Evolutionary conservation across 2,888 invertebrate genomes (phyloP).

Genomic region (Acanthosoma haemorrhoidale): DNA sequence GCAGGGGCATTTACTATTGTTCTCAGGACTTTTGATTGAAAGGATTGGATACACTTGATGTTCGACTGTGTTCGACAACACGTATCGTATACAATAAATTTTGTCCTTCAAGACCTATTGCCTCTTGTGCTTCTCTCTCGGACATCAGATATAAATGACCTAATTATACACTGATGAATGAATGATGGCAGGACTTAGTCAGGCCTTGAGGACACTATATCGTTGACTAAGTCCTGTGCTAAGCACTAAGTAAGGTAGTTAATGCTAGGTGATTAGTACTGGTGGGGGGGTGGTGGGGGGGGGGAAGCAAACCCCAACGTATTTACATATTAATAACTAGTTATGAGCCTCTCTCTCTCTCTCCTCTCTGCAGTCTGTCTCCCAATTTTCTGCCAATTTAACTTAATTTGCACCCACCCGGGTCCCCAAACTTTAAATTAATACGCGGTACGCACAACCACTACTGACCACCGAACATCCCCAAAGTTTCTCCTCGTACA

Average conservation of each 20-base stretch:
- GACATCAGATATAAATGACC: too few species aligned
- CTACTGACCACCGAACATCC: not conserved
- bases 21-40: too few species aligned
- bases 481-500: not conserved
- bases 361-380: not conserved
- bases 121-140: too few species aligned
- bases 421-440: constrained; percentile 4
- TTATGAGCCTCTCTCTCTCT: not conserved
- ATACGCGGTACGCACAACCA: not conserved
- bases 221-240: not conserved
- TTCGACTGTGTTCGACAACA: too few species aligned
- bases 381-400: constrained; percentile 43
- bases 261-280: constrained; percentile 2
- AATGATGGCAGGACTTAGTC: too few species aligned
- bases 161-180: too few species aligned
- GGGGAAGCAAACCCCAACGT: too few species aligned
- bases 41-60: too few species aligned
- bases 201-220: too few species aligned
- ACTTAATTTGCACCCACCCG: constrained; percentile 35
- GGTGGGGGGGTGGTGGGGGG: not conserved
- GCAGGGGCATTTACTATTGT: too few species aligned
- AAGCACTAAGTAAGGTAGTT: constrained; percentile 12
- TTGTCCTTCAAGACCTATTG: too few species aligned
- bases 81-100: too few species aligned
- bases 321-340: constrained; percentile 22